Evolutionary conservation across 2,797 vertebrate species (phyloP).

Genomic region (Dermochelys coriacea): DNA sequence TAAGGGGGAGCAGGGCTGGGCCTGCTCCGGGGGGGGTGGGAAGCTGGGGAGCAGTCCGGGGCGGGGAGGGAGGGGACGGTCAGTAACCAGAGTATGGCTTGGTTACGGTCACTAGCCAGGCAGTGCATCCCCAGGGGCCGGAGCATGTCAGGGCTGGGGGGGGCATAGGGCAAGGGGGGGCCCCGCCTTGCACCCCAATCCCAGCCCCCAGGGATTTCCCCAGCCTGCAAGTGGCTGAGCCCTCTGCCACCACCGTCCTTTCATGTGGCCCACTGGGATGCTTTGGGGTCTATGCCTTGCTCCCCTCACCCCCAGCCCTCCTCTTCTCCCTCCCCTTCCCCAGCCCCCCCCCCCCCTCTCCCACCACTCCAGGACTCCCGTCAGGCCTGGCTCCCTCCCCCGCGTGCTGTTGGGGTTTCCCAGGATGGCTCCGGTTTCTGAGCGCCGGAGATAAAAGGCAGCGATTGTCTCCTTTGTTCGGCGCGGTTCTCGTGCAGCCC

Average conservation of each 20-base stretch:
- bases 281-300: background rate
- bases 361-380: background rate
- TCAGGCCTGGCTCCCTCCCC: background rate
- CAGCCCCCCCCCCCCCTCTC: background rate
- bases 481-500: background rate
- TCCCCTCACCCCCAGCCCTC: background rate
- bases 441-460: slow-evolving; percentile 51
- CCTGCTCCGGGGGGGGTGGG: background rate
- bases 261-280: background rate
- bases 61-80: no score
- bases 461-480: slow-evolving; percentile 52
- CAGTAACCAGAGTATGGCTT: background rate
- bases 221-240: accelerated
- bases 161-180: background rate
- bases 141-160: no score
- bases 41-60: no score
- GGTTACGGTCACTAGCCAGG: no score
- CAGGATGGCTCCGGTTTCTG: slow-evolving; percentile 13
- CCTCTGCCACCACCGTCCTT: no score
- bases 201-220: accelerated
- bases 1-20: background rate
- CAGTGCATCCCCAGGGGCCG: background rate
- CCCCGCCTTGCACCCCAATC: accelerated
- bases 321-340: background rate
- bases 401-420: background rate